Percentiles rank a stretch among this genome's conserved stretches.
Evolutionary conservation across 2,113 vertebrate genomes (phyloP).

Genomic region (Protobothrops flavoviridis): DNA sequence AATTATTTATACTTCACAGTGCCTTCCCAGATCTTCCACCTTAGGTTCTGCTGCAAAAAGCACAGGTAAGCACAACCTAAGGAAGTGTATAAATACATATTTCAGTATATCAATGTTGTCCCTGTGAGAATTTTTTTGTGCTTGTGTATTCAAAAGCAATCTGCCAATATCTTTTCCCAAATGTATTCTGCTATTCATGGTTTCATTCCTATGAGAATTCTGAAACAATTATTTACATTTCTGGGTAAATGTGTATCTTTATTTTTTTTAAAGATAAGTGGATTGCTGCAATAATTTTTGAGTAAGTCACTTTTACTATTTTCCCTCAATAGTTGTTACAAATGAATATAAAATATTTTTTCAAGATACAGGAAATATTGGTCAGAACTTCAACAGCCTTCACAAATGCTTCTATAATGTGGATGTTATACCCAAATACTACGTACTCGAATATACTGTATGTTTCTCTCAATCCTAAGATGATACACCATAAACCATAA

Average conservation of each 20-base stretch:
- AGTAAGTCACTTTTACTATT: slow-evolving; percentile 65
- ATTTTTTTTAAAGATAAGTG: slow-evolving; percentile 57
- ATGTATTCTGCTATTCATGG: slow-evolving; percentile 76
- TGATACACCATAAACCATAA: slow-evolving; percentile 54
- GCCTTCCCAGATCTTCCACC: slow-evolving; percentile 98
- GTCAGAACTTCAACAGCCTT: slow-evolving; percentile 78
- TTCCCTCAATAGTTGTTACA: slow-evolving; percentile 63
- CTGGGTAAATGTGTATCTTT: slow-evolving; percentile 69
- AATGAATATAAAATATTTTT: slow-evolving; percentile 59
- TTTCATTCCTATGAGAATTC: slow-evolving; percentile 77
- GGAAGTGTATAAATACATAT: slow-evolving; percentile 83
- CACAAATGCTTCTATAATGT: slow-evolving; percentile 64
- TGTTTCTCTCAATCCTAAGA: slow-evolving; percentile 57
- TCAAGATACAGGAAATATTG: slow-evolving; percentile 65
- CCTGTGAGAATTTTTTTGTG: slow-evolving; percentile 84
- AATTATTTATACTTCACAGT: slow-evolving; percentile 99
- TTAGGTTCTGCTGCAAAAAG: slow-evolving; percentile 99
- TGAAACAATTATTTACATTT: slow-evolving; percentile 73
- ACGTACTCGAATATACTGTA: slow-evolving; percentile 48
- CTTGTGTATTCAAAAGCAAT: slow-evolving; percentile 82
- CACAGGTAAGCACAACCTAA: slow-evolving; percentile 99
- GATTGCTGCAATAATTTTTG: slow-evolving; percentile 70
- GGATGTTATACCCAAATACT: slow-evolving; percentile 59
- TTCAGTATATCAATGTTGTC: slow-evolving; percentile 83
- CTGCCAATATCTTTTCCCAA: slow-evolving; percentile 72